Conservation (phyloP, 1,140 invertebrate species). For the Drosophila tristis region DNA sequence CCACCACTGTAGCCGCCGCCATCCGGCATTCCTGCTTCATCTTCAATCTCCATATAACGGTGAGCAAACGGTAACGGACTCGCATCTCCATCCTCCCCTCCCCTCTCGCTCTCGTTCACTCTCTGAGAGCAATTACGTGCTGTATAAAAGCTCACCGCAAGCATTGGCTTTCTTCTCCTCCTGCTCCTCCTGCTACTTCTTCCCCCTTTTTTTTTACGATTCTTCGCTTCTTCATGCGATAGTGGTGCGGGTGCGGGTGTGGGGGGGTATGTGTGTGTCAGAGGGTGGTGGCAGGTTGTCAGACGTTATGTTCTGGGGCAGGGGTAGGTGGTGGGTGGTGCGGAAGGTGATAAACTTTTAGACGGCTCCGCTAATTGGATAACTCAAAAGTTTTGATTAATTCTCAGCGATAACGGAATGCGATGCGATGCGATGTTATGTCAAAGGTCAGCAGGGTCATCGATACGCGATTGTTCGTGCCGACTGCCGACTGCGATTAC, state of each 20-base stretch:
- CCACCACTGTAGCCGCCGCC: neutral
- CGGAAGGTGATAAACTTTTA: constrained; percentile 43
- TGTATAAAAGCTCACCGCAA: constrained; percentile 43
- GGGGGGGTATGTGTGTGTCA: neutral
- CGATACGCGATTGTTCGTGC: too few relatives aligned
- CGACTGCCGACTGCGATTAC: too few relatives aligned
- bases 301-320: constrained; percentile 42
- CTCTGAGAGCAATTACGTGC: constrained; percentile 35
- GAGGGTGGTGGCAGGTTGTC: neutral
- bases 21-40: constrained; percentile 28
- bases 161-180: constrained; percentile 6
- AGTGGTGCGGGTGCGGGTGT: neutral
- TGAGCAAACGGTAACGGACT: constrained; percentile 36
- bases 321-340: too few relatives aligned
- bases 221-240: constrained; percentile 28
- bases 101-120: constrained; percentile 5
- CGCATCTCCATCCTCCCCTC: constrained; percentile 3
- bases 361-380: constrained; percentile 44
- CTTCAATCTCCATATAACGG: constrained; percentile 56
- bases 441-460: constrained; percentile 27
- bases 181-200: neutral
- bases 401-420: constrained; percentile 33
- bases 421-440: neutral
- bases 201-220: constrained; percentile 35
- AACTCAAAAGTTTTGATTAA: constrained; percentile 54